A percentile compares a stretch with the other conserved stretches of the same genome.
Evolutionary conservation across 2,797 vertebrate genomes (phyloP).

Genomic region (Falco rusticolus): DNA sequence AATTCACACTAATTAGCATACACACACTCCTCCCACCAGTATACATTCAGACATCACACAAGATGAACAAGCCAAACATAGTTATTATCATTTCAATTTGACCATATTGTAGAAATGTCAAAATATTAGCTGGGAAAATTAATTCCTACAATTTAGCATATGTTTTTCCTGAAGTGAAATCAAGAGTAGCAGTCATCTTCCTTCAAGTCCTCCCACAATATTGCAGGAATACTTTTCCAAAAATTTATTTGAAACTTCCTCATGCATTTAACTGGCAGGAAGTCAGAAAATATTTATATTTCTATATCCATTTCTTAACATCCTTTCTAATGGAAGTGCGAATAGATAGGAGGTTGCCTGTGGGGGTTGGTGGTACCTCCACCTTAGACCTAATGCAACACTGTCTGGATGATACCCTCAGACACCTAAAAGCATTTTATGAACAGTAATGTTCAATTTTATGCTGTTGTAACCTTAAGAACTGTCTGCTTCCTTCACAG

Average conservation of each 20-base stretch:
- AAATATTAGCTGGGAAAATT: constrained; percentile 58
- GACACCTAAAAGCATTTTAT: neutral
- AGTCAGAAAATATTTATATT: neutral
- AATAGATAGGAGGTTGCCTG: neutral
- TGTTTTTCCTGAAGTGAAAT: constrained; percentile 37
- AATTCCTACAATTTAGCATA: constrained; percentile 10
- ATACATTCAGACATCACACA: neutral
- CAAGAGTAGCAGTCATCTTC: constrained; percentile 26
- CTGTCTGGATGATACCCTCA: neutral
- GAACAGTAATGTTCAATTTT: neutral
- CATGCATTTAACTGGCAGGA: neutral
- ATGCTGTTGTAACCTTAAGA: neutral
- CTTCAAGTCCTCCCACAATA: constrained; percentile 47
- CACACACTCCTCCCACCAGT: neutral
- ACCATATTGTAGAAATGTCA: constrained; percentile 50
- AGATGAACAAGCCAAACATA: constrained; percentile 8
- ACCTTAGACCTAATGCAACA: neutral
- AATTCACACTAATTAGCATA: neutral
- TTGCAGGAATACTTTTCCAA: neutral
- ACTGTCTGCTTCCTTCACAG: neutral
- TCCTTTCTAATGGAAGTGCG: neutral
- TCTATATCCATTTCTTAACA: neutral
- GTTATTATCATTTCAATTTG: neutral
- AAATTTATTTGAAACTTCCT: neutral
- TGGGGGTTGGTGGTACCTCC: neutral